phyloP scores from a whole-genome alignment of 2,113 vertebrate species.

The Gobiocypris rarus region DNA sequence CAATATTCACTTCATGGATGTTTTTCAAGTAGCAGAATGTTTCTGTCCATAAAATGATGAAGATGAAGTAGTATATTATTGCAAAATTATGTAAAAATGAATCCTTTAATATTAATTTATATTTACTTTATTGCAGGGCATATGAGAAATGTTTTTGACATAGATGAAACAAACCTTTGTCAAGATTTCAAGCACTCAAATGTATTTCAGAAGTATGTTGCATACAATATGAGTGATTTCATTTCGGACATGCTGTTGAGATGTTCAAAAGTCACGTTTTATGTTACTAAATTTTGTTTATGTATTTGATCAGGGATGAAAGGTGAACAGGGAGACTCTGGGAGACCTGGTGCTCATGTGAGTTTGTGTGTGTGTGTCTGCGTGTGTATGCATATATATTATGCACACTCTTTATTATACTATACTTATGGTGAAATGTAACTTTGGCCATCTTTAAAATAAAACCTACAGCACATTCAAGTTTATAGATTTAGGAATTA shows the following conservation, averaged over 20 bases:
- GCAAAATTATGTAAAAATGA: no score
- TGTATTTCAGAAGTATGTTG: not conserved
- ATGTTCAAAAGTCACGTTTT: not conserved
- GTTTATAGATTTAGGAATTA: not conserved
- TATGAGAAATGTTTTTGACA: no score
- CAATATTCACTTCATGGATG: no score
- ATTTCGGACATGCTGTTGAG: not conserved
- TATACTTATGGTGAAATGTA: no score
- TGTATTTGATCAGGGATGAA: conserved; percentile 66
- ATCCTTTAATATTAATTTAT: no score
- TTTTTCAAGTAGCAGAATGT: no score
- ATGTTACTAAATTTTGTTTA: not conserved
- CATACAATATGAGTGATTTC: not conserved
- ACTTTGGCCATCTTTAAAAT: not conserved
- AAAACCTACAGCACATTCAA: not conserved
- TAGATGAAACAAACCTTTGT: not conserved
- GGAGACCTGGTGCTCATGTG: conserved; percentile 83
- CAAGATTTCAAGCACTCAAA: not conserved
- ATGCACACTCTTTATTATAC: no score
- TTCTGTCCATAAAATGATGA: no score
- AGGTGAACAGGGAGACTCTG: conserved; percentile 85
- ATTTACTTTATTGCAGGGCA: no score
- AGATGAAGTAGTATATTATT: not conserved
- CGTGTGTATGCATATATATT: not conserved
- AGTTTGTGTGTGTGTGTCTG: conserved; percentile 48